Base-by-base conservation (phyloP, 2,113 vertebrate species). In the Heptranchias perlo region DNA sequence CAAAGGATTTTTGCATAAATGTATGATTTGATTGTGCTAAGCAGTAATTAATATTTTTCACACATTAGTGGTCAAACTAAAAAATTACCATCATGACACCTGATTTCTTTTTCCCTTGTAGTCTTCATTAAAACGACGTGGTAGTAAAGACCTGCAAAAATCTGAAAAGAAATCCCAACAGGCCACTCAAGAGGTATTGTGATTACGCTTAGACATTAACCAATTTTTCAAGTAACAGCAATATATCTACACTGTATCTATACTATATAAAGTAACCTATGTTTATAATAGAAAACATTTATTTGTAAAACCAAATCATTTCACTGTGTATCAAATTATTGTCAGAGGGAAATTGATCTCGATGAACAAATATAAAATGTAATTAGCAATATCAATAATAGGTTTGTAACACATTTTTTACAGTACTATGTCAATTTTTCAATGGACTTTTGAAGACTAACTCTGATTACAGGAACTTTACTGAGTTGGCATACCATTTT, bases 91-190 rank as follows among this genome's bases (percentile, higher is more conserved):
- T 96, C 78, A 73, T 39, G 67, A 58, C 96, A 65, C 96, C 39
- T 96, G 25, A 91, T 95, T 97, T 96, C 87, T 96, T 69, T n/a
- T 95, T 97, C 97, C 4, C 54, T 96, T 96, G 96, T 96, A 99
- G 99, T 97, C 99, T 96, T 99, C 98, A 5, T 97, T 99, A 96
- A 99, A 99, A 97, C 98, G 99, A 97, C 99, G 98, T 98, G 99
- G 99, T 96, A 99, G 98, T 96, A 99, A 99, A 97, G 99, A 99
- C 96, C 97, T 97, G 18, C 99, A 98, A 96, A 99, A 98, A 97
- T 98, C 98, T 96, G 99, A 99, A 96, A 99, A 98, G 96, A 99
- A 97, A 97, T 69, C 97, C 96, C 98, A 98, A 96, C 99, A 99
- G 97, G 99, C 99, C 61, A 98, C 98, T 58, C 97, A 97, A 44